A percentile compares a stretch with the other conserved stretches of the same genome.
These are phyloP conservation scores for Drosophila testacea DNA, from an alignment of 2,888 invertebrate genomes.

Conservation along the genomic window DNA sequence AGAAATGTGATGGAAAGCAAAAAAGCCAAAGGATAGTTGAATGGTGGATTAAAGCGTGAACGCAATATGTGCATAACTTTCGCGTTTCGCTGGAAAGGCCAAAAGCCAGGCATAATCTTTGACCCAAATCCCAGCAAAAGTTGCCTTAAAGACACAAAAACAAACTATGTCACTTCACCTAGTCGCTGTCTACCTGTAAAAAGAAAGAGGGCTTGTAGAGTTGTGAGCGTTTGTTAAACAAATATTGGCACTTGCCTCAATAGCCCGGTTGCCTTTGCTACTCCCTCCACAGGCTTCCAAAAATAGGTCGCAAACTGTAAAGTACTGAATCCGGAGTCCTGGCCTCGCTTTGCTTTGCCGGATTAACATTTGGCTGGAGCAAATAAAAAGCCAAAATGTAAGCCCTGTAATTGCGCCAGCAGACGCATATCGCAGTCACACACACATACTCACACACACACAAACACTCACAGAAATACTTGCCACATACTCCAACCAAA, in stretches of 20 bases:
- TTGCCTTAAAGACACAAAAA: slow-evolving; percentile 73
- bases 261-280: slow-evolving; percentile 48
- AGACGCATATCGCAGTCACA: slow-evolving; percentile 16
- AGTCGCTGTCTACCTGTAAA: slow-evolving; percentile 20
- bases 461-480: background rate
- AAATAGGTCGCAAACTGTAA: slow-evolving; percentile 62
- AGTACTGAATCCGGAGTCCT: slow-evolving; percentile 13
- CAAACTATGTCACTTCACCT: slow-evolving; percentile 65
- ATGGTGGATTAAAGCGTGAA: slow-evolving; percentile 60
- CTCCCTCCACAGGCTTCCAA: slow-evolving; percentile 13
- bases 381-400: slow-evolving; percentile 38
- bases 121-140: slow-evolving; percentile 66
- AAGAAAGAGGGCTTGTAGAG: background rate
- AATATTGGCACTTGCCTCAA: slow-evolving; percentile 80
- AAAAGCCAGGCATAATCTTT: slow-evolving; percentile 68
- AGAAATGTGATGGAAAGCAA: slow-evolving; percentile 3
- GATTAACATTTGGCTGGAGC: slow-evolving; percentile 53
- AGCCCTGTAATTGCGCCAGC: slow-evolving; percentile 55
- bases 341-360: slow-evolving; percentile 31
- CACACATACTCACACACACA: slow-evolving; percentile 1
- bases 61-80: slow-evolving; percentile 74
- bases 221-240: slow-evolving; percentile 45
- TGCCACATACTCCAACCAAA: background rate
- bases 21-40: slow-evolving; percentile 39
- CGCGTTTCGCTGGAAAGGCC: slow-evolving; percentile 45